These are phyloP conservation scores for Prosapia bicincta DNA, from an alignment of 2,888 invertebrate genomes.

Conservation along the genomic window DNA sequence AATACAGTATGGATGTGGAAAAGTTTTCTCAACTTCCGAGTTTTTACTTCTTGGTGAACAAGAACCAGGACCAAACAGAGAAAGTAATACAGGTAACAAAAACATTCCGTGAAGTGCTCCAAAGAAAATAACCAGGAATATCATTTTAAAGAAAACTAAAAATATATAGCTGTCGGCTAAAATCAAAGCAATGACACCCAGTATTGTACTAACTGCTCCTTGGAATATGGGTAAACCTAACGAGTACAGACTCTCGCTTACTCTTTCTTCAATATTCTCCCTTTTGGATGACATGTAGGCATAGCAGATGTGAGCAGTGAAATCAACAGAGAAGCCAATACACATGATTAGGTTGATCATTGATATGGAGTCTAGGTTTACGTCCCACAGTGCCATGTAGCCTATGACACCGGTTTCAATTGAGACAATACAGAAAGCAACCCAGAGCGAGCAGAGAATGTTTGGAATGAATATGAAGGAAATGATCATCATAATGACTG, in stretches of 20 bases:
- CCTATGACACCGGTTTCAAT: conserved; percentile 93
- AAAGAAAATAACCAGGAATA: conserved; percentile 90
- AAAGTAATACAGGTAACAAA: conserved; percentile 79
- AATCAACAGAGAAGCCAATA: conserved; percentile 94
- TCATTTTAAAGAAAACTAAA: conserved; percentile 95
- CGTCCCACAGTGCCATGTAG: conserved; percentile 95
- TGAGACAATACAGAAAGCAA: conserved; percentile 90
- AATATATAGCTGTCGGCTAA: conserved; percentile 93
- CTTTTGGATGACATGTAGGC: conserved; percentile 90
- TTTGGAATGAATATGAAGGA: conserved; percentile 93
- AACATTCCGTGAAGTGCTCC: conserved; percentile 92
- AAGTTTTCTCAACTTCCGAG: conserved; percentile 56
- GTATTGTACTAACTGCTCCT: conserved; percentile 85
- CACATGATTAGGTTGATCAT: conserved; percentile 98
- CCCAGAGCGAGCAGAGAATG: conserved; percentile 88
- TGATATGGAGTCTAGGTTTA: conserved; percentile 90
- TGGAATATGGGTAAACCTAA: conserved; percentile 89
- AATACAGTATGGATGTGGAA: conserved; percentile 65
- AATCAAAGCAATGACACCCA: conserved; percentile 81
- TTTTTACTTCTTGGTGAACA: conserved; percentile 48
- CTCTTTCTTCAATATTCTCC: conserved; percentile 70
- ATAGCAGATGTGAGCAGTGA: conserved; percentile 93
- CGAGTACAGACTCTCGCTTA: conserved; percentile 82
- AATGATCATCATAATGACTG: conserved; percentile 89
- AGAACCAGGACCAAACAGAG: conserved; percentile 79